Percentiles rank a stretch among this genome's conserved stretches.
phyloP scores from a whole-genome alignment of 2,888 invertebrate species.

The Aphidius colemani region DNA sequence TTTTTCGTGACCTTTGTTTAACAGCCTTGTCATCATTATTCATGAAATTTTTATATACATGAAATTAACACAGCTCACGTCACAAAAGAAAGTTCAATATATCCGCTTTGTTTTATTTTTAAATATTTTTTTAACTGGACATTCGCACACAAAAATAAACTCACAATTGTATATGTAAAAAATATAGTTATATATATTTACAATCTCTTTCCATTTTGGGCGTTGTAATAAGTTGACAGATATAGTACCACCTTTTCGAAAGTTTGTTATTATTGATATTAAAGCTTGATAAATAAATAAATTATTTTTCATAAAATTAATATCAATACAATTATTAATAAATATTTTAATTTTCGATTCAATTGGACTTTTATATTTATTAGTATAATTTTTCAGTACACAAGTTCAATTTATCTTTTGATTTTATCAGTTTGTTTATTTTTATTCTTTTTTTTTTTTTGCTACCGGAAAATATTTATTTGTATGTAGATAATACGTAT shows the following conservation, averaged over 20 bases:
- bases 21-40: background rate
- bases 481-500: no score
- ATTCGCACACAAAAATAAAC: background rate
- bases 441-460: no score
- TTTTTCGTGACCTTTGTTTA: no score
- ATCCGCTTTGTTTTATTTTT: conserved; percentile 4
- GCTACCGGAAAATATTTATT: no score
- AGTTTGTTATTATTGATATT: conserved; percentile 13
- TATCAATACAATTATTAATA: conserved; percentile 8
- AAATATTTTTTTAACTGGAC: background rate
- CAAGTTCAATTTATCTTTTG: conserved; percentile 12
- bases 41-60: background rate
- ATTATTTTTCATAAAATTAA: background rate
- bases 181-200: conserved; percentile 11
- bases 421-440: background rate
- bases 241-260: conserved; percentile 9
- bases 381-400: background rate
- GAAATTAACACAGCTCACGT: conserved; percentile 1
- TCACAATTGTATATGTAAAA: background rate
- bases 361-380: no score
- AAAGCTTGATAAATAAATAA: conserved; percentile 15
- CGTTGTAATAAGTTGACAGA: background rate
- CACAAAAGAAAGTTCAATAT: no score
- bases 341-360: no score
- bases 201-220: conserved; percentile 5